Percentiles rank a stretch among this genome's conserved stretches.
phyloP scores from a whole-genome alignment of 2,888 invertebrate genomes.

The Agriotes lineatus region DNA sequence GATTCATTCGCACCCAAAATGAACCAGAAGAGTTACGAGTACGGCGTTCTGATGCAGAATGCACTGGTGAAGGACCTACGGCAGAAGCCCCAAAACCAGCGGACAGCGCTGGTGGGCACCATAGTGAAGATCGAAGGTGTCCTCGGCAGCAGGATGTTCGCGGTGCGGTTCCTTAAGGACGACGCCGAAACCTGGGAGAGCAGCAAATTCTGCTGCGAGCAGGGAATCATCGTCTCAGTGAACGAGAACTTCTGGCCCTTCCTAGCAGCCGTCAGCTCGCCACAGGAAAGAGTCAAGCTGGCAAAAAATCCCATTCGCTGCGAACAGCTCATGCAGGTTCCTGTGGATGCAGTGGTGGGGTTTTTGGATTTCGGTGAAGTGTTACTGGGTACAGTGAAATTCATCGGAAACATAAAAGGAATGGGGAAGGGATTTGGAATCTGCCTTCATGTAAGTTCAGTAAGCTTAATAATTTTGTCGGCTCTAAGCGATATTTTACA shows the following conservation, averaged over 20 bases:
- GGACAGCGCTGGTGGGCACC: constrained; percentile 62
- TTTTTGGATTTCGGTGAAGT: constrained; percentile 60
- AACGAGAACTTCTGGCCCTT: constrained; percentile 67
- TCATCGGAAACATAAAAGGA: constrained; percentile 69
- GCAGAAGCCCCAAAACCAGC: constrained; percentile 44
- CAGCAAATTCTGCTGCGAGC: constrained; percentile 56
- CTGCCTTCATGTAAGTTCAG: constrained; percentile 68
- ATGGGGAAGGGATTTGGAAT: constrained; percentile 71
- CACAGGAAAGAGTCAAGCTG: constrained; percentile 68
- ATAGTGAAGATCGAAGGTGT: constrained; percentile 61
- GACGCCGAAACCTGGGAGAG: constrained; percentile 60
- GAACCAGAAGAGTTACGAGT: constrained; percentile 39
- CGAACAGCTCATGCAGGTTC: constrained; percentile 64
- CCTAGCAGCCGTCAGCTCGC: constrained; percentile 68
- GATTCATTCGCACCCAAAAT: constrained; percentile 4
- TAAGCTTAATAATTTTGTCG: not conserved
- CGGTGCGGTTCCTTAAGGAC: constrained; percentile 60
- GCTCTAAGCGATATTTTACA: constrained; percentile 39
- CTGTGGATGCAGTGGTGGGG: constrained; percentile 63
- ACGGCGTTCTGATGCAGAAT: constrained; percentile 46
- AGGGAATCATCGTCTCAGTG: constrained; percentile 56
- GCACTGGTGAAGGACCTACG: constrained; percentile 40
- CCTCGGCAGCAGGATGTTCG: constrained; percentile 50
- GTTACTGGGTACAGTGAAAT: constrained; percentile 66
- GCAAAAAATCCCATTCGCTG: constrained; percentile 66